Evolutionary conservation across 2,888 invertebrate genomes (phyloP).

Genomic region (Octonoba sinensis): DNA sequence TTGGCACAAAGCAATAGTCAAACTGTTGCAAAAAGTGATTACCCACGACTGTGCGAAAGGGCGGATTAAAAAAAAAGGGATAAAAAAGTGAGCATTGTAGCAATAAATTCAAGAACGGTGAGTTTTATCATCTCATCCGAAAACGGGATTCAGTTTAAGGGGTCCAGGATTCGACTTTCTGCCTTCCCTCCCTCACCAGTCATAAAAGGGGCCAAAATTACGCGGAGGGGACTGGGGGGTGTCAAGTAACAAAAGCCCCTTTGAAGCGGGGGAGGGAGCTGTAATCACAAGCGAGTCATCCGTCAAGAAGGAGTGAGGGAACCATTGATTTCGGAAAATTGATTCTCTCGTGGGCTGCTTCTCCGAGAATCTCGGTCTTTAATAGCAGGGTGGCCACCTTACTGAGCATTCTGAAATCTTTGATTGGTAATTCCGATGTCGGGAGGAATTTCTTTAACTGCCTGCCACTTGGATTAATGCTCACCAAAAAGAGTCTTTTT

Average conservation of each 20-base stretch:
- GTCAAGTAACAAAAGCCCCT: conserved; percentile 62
- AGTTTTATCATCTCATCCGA: conserved; percentile 16
- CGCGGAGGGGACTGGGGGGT: conserved; percentile 18
- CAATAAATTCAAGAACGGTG: conserved; percentile 4
- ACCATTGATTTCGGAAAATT: conserved; percentile 61
- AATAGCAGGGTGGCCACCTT: conserved; percentile 25
- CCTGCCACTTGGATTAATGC: no score
- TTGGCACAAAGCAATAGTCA: neutral
- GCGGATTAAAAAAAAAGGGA: conserved; percentile 7
- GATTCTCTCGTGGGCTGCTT: conserved; percentile 17
- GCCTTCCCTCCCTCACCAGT: conserved; percentile 33
- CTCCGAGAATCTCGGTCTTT: conserved; percentile 28
- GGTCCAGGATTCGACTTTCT: conserved; percentile 37
- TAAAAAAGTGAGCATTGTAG: conserved; percentile 16
- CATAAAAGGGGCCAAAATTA: conserved; percentile 52
- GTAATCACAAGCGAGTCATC: conserved; percentile 64
- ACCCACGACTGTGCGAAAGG: neutral
- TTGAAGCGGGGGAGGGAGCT: conserved; percentile 40
- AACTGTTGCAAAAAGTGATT: neutral
- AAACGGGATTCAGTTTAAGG: conserved; percentile 20
- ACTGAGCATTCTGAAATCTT: neutral
- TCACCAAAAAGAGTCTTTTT: no score
- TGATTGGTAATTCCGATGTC: no score
- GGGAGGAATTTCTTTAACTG: no score
- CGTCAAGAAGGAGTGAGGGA: conserved; percentile 61